phyloP scores from a whole-genome alignment of 2,113 vertebrate genomes.

The Calypte anna region DNA sequence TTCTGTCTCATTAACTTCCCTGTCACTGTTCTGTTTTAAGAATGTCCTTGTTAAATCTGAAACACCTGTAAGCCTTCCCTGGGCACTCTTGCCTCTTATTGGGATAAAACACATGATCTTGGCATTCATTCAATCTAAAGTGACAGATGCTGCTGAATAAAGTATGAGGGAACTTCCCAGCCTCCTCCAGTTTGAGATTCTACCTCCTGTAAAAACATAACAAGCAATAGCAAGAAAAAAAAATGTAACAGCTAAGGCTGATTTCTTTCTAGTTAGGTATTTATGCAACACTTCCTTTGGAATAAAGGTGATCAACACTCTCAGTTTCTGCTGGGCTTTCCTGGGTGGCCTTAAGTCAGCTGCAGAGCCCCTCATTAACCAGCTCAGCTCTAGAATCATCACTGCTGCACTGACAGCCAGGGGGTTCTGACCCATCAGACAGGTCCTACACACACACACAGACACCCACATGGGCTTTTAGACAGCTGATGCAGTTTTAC shows the following conservation, averaged over 20 bases:
- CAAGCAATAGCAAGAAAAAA: background rate
- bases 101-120: slow-evolving; percentile 24
- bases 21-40: slow-evolving; percentile 34
- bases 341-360: background rate
- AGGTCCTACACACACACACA: slow-evolving; percentile 6
- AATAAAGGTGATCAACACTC: background rate
- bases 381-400: slow-evolving; percentile 8
- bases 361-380: background rate
- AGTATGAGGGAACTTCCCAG: background rate
- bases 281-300: slow-evolving; percentile 34
- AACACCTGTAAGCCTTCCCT: slow-evolving; percentile 57
- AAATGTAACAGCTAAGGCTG: slow-evolving; percentile 20
- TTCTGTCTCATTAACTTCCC: slow-evolving; percentile 35
- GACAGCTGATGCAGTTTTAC: background rate
- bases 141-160: background rate
- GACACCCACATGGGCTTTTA: background rate
- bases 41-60: slow-evolving; percentile 53
- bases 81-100: background rate
- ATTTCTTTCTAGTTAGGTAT: background rate
- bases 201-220: background rate
- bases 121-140: background rate
- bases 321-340: background rate
- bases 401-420: slow-evolving; percentile 10
- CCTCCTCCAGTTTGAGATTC: background rate
- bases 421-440: background rate